Conservation (phyloP, 2,888 invertebrate species). For the Meliscaeva auricollis region DNA sequence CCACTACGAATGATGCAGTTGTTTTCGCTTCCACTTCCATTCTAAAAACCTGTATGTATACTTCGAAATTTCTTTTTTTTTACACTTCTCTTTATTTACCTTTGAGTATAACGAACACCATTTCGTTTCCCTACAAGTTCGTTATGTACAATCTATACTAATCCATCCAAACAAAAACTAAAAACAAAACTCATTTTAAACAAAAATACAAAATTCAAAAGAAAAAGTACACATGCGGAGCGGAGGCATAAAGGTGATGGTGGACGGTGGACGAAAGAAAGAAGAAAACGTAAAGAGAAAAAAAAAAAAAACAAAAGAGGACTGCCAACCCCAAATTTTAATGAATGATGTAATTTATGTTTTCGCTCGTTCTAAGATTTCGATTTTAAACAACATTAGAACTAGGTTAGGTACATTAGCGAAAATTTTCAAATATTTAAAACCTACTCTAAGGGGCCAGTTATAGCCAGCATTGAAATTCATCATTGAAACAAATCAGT, state of each 20-base stretch:
- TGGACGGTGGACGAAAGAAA: not conserved
- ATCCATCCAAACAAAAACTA: slow-evolving; percentile 3
- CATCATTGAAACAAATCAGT: no score
- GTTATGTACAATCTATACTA: not conserved
- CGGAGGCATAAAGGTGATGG: slow-evolving; percentile 14
- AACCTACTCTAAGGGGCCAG: no score
- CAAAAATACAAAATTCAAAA: slow-evolving; percentile 38
- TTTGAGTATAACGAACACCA: slow-evolving; percentile 6
- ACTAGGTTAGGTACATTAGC: no score
- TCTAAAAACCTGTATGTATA: slow-evolving; percentile 33
- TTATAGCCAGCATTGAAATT: no score
- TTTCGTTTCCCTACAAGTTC: not conserved
- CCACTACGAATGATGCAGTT: slow-evolving; percentile 55
- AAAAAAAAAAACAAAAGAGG: not conserved
- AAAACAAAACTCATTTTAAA: slow-evolving; percentile 19
- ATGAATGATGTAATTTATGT: not conserved
- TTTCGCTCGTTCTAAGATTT: no score
- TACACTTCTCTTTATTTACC: slow-evolving; percentile 2
- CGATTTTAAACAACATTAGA: no score
- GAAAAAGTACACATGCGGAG: slow-evolving; percentile 26
- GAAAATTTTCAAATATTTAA: no score
- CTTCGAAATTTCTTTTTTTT: slow-evolving; percentile 52
- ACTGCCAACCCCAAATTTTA: not conserved
- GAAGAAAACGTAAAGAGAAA: not conserved
- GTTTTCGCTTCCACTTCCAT: slow-evolving; percentile 34